A percentile compares a stretch with the other conserved stretches of the same genome.
These are phyloP conservation scores for Picus viridis DNA, from an alignment of 2,797 vertebrate species.

Conservation along the genomic window DNA sequence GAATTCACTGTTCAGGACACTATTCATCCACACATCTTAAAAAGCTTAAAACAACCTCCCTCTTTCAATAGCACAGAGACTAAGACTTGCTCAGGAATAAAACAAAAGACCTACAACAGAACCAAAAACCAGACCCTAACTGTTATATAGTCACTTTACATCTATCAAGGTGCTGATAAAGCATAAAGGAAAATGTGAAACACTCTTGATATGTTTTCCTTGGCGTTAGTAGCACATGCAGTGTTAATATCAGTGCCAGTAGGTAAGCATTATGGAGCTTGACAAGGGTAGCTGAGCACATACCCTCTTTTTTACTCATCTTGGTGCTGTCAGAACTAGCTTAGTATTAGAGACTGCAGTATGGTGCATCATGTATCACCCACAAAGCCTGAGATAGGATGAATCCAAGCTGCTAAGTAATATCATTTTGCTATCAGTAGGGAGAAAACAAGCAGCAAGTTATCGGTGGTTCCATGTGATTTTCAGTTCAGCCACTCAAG, in stretches of 20 bases:
- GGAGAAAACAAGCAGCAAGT: background rate
- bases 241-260: background rate
- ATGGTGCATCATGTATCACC: background rate
- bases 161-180: background rate
- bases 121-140: background rate
- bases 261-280: background rate
- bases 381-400: background rate
- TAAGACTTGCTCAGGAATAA: background rate
- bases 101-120: background rate
- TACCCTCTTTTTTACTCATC: background rate
- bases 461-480: background rate
- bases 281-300: background rate
- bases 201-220: background rate
- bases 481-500: slow-evolving; percentile 2
- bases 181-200: background rate
- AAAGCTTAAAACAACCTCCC: background rate
- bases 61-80: background rate
- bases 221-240: background rate
- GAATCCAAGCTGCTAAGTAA: background rate
- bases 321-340: background rate
- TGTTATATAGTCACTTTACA: background rate
- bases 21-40: background rate
- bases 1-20: background rate
- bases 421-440: background rate
- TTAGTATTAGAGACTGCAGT: background rate